Evolutionary conservation across 2,113 vertebrate genomes (phyloP), one percentile per base, ranked within the genome.

Genomic region (Seriola rivoliana): DNA sequence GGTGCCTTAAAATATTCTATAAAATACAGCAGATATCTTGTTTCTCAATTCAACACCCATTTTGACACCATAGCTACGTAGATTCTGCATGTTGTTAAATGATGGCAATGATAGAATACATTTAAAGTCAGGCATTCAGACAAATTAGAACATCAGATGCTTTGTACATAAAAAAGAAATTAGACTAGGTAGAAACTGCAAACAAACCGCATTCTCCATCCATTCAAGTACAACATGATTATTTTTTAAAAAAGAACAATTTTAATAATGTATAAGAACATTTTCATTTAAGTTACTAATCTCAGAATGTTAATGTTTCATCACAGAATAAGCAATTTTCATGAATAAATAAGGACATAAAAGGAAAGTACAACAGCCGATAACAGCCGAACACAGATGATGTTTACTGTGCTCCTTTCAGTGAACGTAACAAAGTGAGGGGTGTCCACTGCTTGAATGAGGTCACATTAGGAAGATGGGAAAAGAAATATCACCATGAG

Each of bases 321-420:
- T 88, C 34, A 88, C 17, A 84, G 59, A 83, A 84, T 71, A 89
- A 85, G 52, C 25, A n/a, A 63, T 80, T 85, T 73, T 80, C 63
- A 92, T 85, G 85, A 93, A 94, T 94, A 94, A 94, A 94, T 94
- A 94, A 91, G 23, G 85, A 85, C 63, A 85, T 80, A n/a, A 63
- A 36, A 75, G 59, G 63, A 84, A 50, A 78, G 21, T 80, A 74
- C 10, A 68, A 85, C 77, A 78, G 71, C 66, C 17, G 2, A 86
- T 58, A 85, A 57, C 1, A 65, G 32, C 55, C 55, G 34, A 62
- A 46, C 62, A 77, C 67, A 81, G 78, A 46, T 72, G 71, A 89
- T 70, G 78, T 80, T 72, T 71, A 19, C 84, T 29, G 58, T 42
- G 70, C 69, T 89, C 50, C 62, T 17, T 62, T 75, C 72, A 84